These are phyloP conservation scores for Dysdera silvatica DNA, from an alignment of 1,140 invertebrate species.

Conservation along the genomic window DNA sequence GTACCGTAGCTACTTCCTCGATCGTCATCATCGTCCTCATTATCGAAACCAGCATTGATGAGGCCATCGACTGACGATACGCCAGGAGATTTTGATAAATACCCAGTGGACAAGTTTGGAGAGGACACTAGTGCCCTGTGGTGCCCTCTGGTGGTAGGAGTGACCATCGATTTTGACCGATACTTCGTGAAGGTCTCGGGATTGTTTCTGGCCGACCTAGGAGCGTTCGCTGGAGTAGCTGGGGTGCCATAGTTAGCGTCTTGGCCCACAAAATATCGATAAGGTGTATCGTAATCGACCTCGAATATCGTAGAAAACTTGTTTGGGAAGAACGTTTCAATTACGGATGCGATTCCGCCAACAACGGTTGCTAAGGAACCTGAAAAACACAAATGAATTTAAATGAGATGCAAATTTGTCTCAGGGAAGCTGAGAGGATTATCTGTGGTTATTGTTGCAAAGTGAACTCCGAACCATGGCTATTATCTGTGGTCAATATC, in stretches of 20 bases:
- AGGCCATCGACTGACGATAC: conserved; percentile 5
- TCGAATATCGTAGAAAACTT: conserved; percentile 84
- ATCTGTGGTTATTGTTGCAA: too few relatives aligned
- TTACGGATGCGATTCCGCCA: conserved; percentile 64
- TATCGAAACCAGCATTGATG: conserved; percentile 14
- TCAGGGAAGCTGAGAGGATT: too few relatives aligned
- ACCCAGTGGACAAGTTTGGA: too few relatives aligned
- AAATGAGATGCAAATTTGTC: too few relatives aligned
- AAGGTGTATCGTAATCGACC: conserved; percentile 87
- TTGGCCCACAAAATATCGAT: conserved; percentile 44
- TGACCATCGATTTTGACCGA: too few relatives aligned
- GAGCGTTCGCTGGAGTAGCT: not conserved
- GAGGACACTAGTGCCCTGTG: too few relatives aligned
- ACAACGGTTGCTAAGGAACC: conserved; percentile 63
- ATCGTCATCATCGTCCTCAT: conserved; percentile 14
- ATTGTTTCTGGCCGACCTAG: too few relatives aligned
- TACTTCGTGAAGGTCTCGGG: too few relatives aligned
- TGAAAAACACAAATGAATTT: conserved; percentile 49
- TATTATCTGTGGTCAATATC: too few relatives aligned
- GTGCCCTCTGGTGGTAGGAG: too few relatives aligned
- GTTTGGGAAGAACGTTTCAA: conserved; percentile 79
- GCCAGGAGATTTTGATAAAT: too few relatives aligned
- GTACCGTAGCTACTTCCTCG: conserved; percentile 12
- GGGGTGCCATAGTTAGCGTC: conserved; percentile 25
- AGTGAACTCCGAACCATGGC: too few relatives aligned